phyloP scores from a whole-genome alignment of 2,797 vertebrate species.

The Champsocephalus esox region DNA sequence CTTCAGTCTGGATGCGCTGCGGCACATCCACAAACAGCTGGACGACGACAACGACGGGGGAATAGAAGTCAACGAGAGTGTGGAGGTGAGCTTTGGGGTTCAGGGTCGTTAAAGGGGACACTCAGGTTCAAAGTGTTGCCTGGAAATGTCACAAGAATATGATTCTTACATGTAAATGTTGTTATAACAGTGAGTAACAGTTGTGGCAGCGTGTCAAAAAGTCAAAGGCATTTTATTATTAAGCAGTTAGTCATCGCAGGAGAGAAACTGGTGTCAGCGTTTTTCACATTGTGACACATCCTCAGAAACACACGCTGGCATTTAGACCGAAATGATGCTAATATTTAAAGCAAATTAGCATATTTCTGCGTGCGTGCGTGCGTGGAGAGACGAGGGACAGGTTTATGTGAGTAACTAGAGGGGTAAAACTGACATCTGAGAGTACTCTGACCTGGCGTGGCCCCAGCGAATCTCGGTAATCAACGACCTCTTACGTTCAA shows the following conservation, averaged over 20 bases:
- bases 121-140: background rate
- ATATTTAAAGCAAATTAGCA: background rate
- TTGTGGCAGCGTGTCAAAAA: background rate
- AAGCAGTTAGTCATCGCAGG: background rate
- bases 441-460: conserved; percentile 51
- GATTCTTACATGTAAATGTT: conserved; percentile 36
- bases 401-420: conserved; percentile 16
- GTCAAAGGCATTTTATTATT: conserved; percentile 4
- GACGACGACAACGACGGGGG: conserved; percentile 98
- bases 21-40: conserved; percentile 98
- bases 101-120: too few species aligned
- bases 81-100: conserved; percentile 88
- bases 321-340: background rate
- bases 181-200: conserved; percentile 18
- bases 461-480: conserved; percentile 47
- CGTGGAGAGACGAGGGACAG: background rate
- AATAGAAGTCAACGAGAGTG: conserved; percentile 98
- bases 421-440: conserved; percentile 46
- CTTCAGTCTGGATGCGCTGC: conserved; percentile 95
- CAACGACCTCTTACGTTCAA: conserved; percentile 41
- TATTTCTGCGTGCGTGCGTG: too few species aligned
- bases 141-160: conserved; percentile 13
- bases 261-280: background rate
- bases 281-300: conserved; percentile 9
- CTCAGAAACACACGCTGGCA: background rate